Evolutionary conservation across 2,888 invertebrate species (phyloP).

Genomic region (Epinotia brunnichana): DNA sequence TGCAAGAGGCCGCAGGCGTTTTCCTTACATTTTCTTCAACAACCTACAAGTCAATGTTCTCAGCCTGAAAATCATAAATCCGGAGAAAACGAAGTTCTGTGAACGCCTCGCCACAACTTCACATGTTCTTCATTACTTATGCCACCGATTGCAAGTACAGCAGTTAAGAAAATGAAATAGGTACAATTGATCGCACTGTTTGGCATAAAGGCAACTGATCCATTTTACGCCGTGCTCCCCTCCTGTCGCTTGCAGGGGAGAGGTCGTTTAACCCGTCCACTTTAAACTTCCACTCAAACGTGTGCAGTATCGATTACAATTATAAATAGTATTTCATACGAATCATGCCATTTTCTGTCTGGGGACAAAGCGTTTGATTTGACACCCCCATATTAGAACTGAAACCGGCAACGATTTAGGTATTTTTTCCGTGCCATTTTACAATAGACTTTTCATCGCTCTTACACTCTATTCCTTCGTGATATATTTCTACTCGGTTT

Average conservation of each 20-base stretch:
- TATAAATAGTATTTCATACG: slow-evolving; percentile 13
- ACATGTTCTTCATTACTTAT: neutral
- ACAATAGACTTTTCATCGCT: neutral
- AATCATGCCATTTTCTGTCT: neutral
- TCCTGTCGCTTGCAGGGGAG: slow-evolving; percentile 22
- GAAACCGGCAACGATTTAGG: neutral
- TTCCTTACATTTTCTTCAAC: too few relatives aligned
- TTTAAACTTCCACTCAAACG: slow-evolving; percentile 31
- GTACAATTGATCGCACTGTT: slow-evolving; percentile 37
- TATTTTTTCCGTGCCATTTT: neutral
- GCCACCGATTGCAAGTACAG: neutral
- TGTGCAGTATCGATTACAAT: slow-evolving; percentile 26
- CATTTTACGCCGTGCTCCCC: slow-evolving; percentile 60
- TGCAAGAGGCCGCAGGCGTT: too few relatives aligned
- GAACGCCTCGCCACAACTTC: too few relatives aligned
- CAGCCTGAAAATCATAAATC: too few relatives aligned
- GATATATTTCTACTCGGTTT: neutral
- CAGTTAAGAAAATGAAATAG: neutral
- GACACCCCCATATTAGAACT: neutral
- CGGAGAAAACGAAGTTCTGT: too few relatives aligned
- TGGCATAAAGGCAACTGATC: slow-evolving; percentile 62
- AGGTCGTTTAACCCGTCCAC: slow-evolving; percentile 39
- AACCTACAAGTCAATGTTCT: too few relatives aligned
- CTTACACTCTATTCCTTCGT: neutral
- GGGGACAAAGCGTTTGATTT: neutral